Evolutionary conservation across 2,888 invertebrate genomes (phyloP).

Genomic region (Monopis laevigella): DNA sequence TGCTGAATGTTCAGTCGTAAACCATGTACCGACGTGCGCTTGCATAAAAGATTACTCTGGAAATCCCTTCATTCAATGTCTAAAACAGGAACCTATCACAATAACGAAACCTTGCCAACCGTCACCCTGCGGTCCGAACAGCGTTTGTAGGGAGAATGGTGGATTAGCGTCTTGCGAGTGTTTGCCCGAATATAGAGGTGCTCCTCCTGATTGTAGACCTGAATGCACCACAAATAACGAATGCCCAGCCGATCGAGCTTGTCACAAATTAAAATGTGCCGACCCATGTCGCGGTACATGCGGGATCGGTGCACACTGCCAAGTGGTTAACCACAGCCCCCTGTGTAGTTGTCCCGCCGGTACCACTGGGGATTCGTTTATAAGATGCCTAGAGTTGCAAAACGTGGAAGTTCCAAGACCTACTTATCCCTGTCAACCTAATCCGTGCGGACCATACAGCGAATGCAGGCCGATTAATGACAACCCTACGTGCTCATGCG

Average conservation of each 20-base stretch:
- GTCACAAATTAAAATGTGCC: conserved; percentile 79
- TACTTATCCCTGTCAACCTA: conserved; percentile 74
- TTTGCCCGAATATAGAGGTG: conserved; percentile 72
- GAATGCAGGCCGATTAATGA: conserved; percentile 77
- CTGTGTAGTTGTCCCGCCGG: conserved; percentile 76
- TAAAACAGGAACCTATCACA: conserved; percentile 34
- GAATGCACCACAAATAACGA: conserved; percentile 83
- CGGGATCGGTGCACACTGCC: conserved; percentile 76
- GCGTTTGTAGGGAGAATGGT: conserved; percentile 78
- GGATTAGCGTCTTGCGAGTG: conserved; percentile 80
- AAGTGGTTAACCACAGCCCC: conserved; percentile 82
- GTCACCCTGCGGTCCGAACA: conserved; percentile 80
- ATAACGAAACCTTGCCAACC: conserved; percentile 74
- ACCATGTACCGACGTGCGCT: conserved; percentile 87
- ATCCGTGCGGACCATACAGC: conserved; percentile 84
- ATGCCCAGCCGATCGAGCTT: conserved; percentile 78
- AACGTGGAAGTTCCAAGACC: conserved; percentile 28
- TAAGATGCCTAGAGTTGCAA: conserved; percentile 56
- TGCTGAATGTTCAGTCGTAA: conserved; percentile 84
- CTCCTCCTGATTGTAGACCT: conserved; percentile 77
- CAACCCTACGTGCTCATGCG: conserved; percentile 81
- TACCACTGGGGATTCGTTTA: conserved; percentile 74
- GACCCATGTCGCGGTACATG: conserved; percentile 83
- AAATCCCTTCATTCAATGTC: conserved; percentile 70
- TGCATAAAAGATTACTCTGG: conserved; percentile 78